Percentiles rank a stretch among this genome's conserved stretches.
These are phyloP conservation scores for Synodontis membranacea DNA, from an alignment of 2,113 vertebrate genomes.

Conservation along the genomic window DNA sequence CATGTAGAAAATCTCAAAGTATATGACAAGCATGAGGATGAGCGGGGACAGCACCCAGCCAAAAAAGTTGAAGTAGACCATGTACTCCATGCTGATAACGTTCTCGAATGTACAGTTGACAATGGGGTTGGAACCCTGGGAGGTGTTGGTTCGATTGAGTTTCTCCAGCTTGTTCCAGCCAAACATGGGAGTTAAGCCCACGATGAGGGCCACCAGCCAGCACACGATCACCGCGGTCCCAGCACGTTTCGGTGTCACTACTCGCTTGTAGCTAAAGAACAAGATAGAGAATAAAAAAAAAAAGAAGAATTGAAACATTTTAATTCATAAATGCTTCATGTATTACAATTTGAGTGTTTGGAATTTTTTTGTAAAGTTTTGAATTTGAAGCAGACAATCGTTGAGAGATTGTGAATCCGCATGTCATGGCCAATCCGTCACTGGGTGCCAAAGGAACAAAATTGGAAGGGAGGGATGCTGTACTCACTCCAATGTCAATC, in stretches of 20 bases:
- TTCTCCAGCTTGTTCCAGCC: conserved; percentile 88
- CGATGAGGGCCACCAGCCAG: conserved; percentile 87
- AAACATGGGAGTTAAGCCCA: conserved; percentile 89
- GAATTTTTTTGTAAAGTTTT: neutral
- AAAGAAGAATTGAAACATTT: neutral
- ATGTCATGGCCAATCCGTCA: neutral
- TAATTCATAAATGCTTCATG: neutral
- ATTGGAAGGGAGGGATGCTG: neutral
- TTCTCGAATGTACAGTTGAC: conserved; percentile 88
- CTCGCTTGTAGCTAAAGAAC: conserved; percentile 82
- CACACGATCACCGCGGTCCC: conserved; percentile 83
- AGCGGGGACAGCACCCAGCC: conserved; percentile 91
- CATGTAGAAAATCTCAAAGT: conserved; percentile 93
- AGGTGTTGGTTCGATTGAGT: conserved; percentile 65
- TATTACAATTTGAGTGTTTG: neutral
- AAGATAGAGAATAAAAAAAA: neutral
- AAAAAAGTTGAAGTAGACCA: conserved; percentile 99
- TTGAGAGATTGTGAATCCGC: neutral
- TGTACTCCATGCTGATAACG: conserved; percentile 97
- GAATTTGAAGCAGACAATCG: neutral
- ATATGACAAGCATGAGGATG: conserved; percentile 90
- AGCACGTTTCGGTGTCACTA: conserved; percentile 85
- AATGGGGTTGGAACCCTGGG: conserved; percentile 59
- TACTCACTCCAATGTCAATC: no score
- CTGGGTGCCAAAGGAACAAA: neutral